Percentiles rank a stretch among this genome's conserved stretches.
Evolutionary conservation across 2,888 invertebrate genomes (phyloP).

Genomic region (Dermolepida albohirtum): DNA sequence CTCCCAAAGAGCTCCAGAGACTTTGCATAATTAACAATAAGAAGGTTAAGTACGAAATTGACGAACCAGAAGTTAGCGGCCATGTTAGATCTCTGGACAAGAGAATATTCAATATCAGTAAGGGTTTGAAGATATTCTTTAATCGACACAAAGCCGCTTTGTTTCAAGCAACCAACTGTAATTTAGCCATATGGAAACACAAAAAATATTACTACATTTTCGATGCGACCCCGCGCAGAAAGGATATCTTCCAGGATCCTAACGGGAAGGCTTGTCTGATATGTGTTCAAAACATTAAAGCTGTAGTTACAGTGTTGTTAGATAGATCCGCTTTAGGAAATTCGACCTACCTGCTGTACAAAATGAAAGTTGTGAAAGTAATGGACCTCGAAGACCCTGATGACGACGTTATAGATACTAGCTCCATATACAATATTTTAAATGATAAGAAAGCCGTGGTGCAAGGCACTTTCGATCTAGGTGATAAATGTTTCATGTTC

Average conservation of each 20-base stretch:
- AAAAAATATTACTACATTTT: slow-evolving; percentile 73
- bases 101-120: slow-evolving; percentile 64
- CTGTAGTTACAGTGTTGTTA: slow-evolving; percentile 68
- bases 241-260: slow-evolving; percentile 67
- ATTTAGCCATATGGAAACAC: slow-evolving; percentile 70
- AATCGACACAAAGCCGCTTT: slow-evolving; percentile 68
- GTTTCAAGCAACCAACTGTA: slow-evolving; percentile 62
- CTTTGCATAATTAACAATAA: slow-evolving; percentile 55
- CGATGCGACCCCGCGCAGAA: slow-evolving; percentile 72
- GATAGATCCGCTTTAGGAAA: slow-evolving; percentile 67
- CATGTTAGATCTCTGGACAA: slow-evolving; percentile 59
- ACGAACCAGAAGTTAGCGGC: slow-evolving; percentile 62
- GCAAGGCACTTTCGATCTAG: slow-evolving; percentile 70
- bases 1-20: slow-evolving; percentile 35
- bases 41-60: slow-evolving; percentile 62
- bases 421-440: slow-evolving; percentile 70
- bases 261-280: slow-evolving; percentile 71
- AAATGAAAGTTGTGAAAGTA: slow-evolving; percentile 67
- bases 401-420: slow-evolving; percentile 67
- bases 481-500: slow-evolving; percentile 71
- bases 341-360: slow-evolving; percentile 67
- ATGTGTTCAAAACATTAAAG: slow-evolving; percentile 68
- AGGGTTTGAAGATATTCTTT: slow-evolving; percentile 71
- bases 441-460: slow-evolving; percentile 71
- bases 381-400: slow-evolving; percentile 61